These are phyloP conservation scores for Phalacrocorax brasilianus DNA, from an alignment of 2,113 vertebrate species.

Conservation along the genomic window DNA sequence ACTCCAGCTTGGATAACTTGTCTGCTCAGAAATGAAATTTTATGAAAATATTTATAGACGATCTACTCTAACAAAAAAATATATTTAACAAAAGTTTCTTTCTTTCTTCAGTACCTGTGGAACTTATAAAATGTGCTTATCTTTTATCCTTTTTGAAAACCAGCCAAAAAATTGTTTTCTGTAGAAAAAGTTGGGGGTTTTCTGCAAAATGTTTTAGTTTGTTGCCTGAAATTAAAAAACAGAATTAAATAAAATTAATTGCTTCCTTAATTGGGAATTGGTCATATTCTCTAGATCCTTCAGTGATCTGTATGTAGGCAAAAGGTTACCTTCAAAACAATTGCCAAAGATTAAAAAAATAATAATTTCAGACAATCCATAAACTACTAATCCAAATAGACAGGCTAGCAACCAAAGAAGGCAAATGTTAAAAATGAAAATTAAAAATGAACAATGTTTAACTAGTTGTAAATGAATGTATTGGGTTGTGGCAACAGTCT, in stretches of 20 bases:
- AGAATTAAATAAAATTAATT: background rate
- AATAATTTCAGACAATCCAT: background rate
- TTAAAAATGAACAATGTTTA: background rate
- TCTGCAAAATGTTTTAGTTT: background rate
- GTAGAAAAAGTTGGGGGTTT: background rate
- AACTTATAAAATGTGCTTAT: background rate
- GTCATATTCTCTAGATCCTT: background rate
- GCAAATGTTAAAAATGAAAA: background rate
- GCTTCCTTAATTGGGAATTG: background rate
- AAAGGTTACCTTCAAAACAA: background rate
- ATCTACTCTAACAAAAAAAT: background rate
- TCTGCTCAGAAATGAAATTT: background rate
- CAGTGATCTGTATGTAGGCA: background rate
- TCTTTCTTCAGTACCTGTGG: background rate
- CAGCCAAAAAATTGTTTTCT: background rate
- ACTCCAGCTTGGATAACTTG: background rate
- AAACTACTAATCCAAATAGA: background rate
- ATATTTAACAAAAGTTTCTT: background rate
- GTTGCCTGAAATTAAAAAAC: background rate
- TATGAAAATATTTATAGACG: background rate
- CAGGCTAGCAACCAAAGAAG: background rate
- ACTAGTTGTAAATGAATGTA: background rate
- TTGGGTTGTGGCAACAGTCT: background rate
- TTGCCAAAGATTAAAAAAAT: background rate
- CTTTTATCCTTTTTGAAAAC: background rate